These are phyloP conservation scores for Drosophila mercatorum DNA, from an alignment of 2,888 invertebrate species.

Conservation along the genomic window DNA sequence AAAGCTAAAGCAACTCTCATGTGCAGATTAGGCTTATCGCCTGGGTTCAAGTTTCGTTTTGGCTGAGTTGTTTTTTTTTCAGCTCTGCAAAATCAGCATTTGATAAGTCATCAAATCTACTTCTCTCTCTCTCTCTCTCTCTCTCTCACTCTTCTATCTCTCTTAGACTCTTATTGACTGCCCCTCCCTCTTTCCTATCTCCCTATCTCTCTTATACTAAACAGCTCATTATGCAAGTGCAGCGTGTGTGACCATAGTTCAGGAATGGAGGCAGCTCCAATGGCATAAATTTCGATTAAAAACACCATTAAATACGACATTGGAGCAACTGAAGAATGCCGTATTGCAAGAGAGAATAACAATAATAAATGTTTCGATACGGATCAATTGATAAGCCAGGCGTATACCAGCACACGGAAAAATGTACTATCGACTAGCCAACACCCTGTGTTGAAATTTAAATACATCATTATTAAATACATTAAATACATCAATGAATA, in stretches of 20 bases:
- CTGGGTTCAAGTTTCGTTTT: conserved; percentile 49
- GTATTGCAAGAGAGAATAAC: conserved; percentile 4
- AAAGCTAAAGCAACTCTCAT: conserved; percentile 22
- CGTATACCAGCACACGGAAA: not conserved
- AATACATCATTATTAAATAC: too few species aligned
- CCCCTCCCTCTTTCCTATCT: not conserved
- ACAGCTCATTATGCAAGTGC: conserved; percentile 37
- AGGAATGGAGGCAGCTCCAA: conserved; percentile 8
- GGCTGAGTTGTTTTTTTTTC: conserved; percentile 16
- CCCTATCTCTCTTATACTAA: not conserved
- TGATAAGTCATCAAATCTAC: conserved; percentile 23
- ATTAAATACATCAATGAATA: too few species aligned
- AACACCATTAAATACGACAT: conserved; percentile 17
- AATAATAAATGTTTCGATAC: conserved; percentile 15
- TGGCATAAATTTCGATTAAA: conserved; percentile 9
- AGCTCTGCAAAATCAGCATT: conserved; percentile 32
- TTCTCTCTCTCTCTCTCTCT: conserved; percentile 6
- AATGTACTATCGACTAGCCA: not conserved
- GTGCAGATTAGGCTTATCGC: conserved; percentile 50
- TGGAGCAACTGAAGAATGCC: conserved; percentile 17
- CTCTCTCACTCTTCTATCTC: not conserved
- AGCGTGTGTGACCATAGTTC: conserved; percentile 26
- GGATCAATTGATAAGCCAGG: conserved; percentile 35
- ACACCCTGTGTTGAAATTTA: not conserved
- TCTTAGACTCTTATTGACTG: not conserved